phyloP scores from a whole-genome alignment of 2,113 vertebrate species.

The Machaerirhynchus nigripectus region DNA sequence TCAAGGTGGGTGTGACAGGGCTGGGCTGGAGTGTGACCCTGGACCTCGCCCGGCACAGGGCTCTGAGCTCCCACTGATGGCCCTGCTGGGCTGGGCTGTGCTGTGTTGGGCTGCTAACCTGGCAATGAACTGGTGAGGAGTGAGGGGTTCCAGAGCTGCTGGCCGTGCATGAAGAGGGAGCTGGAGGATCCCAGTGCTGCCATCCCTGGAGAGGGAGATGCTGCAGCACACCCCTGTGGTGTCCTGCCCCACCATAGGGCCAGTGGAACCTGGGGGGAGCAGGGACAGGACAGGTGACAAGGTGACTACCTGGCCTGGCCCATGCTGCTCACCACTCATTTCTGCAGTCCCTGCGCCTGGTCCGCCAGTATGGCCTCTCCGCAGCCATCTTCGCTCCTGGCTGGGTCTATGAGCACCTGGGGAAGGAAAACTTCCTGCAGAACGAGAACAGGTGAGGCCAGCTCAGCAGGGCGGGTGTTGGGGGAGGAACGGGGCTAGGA shows the following conservation, averaged over 20 bases:
- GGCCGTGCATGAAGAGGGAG: neutral
- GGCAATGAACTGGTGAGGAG: neutral
- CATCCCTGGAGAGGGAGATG: neutral
- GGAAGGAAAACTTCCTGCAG: slow-evolving; percentile 80
- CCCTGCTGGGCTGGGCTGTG: neutral
- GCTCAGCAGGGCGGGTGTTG: fast-evolving
- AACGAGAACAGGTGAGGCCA: slow-evolving; percentile 88
- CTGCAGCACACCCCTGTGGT: neutral
- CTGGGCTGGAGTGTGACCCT: neutral
- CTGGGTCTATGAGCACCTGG: slow-evolving; percentile 92
- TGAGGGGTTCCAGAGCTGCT: neutral
- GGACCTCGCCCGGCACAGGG: fast-evolving
- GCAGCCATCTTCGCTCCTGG: slow-evolving; percentile 91
- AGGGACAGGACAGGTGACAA: neutral
- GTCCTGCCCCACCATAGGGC: neutral
- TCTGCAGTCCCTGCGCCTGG: slow-evolving; percentile 83
- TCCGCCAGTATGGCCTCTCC: slow-evolving; percentile 84
- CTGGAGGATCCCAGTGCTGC: neutral
- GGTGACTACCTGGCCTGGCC: neutral
- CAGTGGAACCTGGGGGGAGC: neutral
- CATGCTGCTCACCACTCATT: fast-evolving
- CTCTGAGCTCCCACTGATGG: neutral
- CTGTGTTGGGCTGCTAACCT: neutral
- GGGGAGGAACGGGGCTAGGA: fast-evolving
- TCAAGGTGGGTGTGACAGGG: slow-evolving; percentile 76